A percentile compares a stretch with the other conserved stretches of the same genome.
Evolutionary conservation across 2,797 vertebrate species (phyloP).

Genomic region (Sparidentex hasta): DNA sequence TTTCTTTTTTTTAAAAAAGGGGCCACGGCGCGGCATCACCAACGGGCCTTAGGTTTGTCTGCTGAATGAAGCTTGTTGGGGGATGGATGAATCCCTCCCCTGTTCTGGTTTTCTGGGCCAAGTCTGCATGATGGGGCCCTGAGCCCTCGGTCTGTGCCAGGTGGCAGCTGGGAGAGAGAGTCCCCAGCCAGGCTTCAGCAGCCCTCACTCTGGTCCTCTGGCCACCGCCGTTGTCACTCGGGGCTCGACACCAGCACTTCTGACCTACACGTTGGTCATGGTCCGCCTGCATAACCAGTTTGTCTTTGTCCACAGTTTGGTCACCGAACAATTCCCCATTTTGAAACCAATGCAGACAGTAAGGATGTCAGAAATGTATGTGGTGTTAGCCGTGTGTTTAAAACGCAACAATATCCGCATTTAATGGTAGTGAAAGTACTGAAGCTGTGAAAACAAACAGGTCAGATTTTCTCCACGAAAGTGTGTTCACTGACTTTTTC

Average conservation of each 20-base stretch:
- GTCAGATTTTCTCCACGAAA: no score
- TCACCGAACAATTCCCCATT: not conserved
- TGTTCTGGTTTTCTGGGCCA: constrained; percentile 83
- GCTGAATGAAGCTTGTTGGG: constrained; percentile 83
- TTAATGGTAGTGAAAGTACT: no score
- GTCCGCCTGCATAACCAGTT: constrained; percentile 24
- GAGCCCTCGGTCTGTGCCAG: constrained; percentile 83
- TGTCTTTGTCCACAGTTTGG: constrained; percentile 30
- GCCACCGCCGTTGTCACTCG: constrained; percentile 62
- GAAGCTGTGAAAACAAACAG: no score
- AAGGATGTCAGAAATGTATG: no score
- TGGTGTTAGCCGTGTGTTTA: no score
- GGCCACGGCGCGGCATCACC: constrained; percentile 66
- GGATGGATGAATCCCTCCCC: constrained; percentile 84
- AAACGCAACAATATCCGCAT: no score
- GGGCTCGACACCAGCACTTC: constrained; percentile 64
- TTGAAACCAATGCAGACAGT: not conserved
- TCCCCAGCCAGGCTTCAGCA: constrained; percentile 75
- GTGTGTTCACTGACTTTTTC: no score
- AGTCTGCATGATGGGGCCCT: constrained; percentile 78
- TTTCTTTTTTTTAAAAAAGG: constrained; percentile 55
- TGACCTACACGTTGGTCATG: constrained; percentile 69
- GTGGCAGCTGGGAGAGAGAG: constrained; percentile 87
- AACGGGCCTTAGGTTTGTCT: constrained; percentile 76
- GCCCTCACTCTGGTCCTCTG: constrained; percentile 70